A percentile compares a stretch with the other conserved stretches of the same genome.
Evolutionary conservation across 2,888 invertebrate genomes (phyloP).

Genomic region (Polydrusus pterygomalis): DNA sequence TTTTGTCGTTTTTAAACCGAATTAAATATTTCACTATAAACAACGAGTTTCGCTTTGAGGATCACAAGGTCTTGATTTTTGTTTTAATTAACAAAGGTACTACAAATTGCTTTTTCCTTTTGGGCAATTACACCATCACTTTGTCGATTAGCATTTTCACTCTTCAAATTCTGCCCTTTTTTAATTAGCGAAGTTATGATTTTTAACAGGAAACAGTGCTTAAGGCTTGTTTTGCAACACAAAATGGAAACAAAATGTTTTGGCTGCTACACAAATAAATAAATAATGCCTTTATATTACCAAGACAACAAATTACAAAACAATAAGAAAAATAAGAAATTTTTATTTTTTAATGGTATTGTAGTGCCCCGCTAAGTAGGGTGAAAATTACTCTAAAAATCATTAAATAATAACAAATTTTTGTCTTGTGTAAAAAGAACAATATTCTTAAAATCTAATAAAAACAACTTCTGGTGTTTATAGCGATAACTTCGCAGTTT

Average conservation of each 20-base stretch:
- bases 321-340: no score
- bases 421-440: no score
- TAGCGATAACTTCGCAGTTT: no score
- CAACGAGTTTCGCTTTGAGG: conserved; percentile 10
- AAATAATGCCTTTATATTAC: no score
- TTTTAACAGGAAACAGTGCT: neutral
- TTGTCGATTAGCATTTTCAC: conserved; percentile 12
- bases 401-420: no score
- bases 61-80: conserved; percentile 13
- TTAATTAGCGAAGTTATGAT: conserved; percentile 4
- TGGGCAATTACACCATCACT: conserved; percentile 18
- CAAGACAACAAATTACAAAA: no score
- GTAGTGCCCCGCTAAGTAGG: no score
- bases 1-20: conserved; percentile 12
- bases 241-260: neutral
- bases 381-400: no score
- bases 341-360: no score
- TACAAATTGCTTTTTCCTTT: conserved; percentile 23
- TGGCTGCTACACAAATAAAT: no score
- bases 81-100: conserved; percentile 27
- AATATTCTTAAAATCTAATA: no score
- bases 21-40: conserved; percentile 19
- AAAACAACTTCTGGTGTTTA: no score
- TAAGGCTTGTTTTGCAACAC: neutral
- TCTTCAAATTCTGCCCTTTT: conserved; percentile 11